Base-by-base conservation (phyloP, 2,888 invertebrate genomes). In the Phortica magna region DNA sequence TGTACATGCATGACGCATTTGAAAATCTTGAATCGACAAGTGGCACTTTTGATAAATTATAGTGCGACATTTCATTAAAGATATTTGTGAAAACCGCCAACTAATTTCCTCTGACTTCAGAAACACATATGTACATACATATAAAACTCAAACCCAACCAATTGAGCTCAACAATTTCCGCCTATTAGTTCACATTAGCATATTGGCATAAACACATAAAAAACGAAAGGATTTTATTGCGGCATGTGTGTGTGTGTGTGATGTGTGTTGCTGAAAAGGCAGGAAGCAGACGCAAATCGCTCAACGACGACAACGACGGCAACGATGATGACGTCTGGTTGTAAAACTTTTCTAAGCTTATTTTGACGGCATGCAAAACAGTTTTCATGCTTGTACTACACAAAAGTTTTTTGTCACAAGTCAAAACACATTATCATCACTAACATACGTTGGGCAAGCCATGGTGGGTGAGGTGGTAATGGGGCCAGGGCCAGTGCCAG, bases 81-180 rank as follows among this genome's bases (percentile, higher is more conserved):
- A 31, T 31, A 31, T 31, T 31, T 6, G 55, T 1, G 17, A 55
- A 55, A 55, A 55, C 17, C 19, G 43, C n/a, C 55, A 71, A 53
- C 31, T 55, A 71, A 71, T 61, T 73, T 59, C 59, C 43, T 59
- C 39, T 59, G 19, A 59, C 41, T 59, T 59, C 42, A 42, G 17
- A 41, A 42, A 42, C 57, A 73, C 57, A 57, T 31, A 53, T 10
- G 17, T 17, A 71, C 53, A 48, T 14, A 48, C 22, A 22, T 43
- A 7, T n/a, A n/a, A 6, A 19, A 43, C 43, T 14, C 43, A n/a
- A 39, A 68, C 7, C 10, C 31, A 68, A 42, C 14, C 3, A 57
- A 57, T 57, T 83, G 77, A 78, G 80, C 87, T 82, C 79, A 88
- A 87, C 84, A 88, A 88, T 82, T 85, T 88, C 83, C 83, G 87